phyloP scores from a whole-genome alignment of 30 jellyfish, hydroid and myxozoan species.

The Sanderia malayensis region DNA sequence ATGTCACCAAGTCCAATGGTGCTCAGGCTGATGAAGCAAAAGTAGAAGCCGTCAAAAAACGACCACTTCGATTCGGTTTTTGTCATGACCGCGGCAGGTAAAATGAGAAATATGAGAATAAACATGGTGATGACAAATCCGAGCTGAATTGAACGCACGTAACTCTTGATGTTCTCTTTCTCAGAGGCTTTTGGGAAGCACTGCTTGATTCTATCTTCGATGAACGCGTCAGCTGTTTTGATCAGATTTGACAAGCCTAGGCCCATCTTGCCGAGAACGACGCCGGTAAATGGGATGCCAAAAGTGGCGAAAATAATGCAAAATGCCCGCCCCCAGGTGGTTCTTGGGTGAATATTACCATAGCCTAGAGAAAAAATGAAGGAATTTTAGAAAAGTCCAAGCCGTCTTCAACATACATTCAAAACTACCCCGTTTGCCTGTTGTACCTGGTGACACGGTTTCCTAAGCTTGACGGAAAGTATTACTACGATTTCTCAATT shows the following conservation, averaged over 20 bases:
- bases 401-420: too few relatives aligned
- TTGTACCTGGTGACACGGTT: too few relatives aligned
- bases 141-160: constrained; percentile 59
- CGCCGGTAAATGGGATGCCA: constrained; percentile 79
- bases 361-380: constrained; percentile 39
- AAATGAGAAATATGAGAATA: constrained; percentile 33
- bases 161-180: constrained; percentile 38
- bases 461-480: too few relatives aligned
- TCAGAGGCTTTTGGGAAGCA: constrained; percentile 59
- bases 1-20: constrained; percentile 68
- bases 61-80: constrained; percentile 44
- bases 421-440: too few relatives aligned
- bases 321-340: constrained; percentile 55
- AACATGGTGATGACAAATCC: constrained; percentile 38
- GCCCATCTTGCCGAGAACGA: constrained; percentile 68
- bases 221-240: constrained; percentile 50
- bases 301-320: constrained; percentile 57
- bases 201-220: constrained; percentile 54
- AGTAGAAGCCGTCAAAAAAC: constrained; percentile 53
- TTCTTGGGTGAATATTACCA: constrained; percentile 60
- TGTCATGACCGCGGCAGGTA: constrained; percentile 64
- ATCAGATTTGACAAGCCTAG: constrained; percentile 51
- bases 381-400: too few relatives aligned
- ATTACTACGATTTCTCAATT: too few relatives aligned
- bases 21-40: constrained; percentile 64